Conservation (phyloP, 2,888 invertebrate species). For the Epicampocera succincta region DNA sequence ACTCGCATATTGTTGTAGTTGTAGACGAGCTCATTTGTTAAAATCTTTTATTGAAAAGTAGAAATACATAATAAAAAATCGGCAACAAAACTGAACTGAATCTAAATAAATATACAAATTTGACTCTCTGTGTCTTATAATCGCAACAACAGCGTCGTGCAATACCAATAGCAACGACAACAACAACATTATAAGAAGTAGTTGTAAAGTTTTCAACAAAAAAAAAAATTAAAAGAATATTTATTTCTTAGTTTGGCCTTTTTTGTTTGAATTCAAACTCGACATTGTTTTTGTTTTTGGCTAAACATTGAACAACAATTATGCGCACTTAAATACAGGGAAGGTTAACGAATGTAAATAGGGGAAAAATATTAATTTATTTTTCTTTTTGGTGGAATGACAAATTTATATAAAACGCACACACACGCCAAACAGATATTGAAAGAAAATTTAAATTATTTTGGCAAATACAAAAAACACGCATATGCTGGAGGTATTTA, state of each 20-base stretch:
- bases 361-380: no score
- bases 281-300: conserved; percentile 55
- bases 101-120: conserved; percentile 50
- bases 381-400: no score
- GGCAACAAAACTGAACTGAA: conserved; percentile 45
- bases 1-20: conserved; percentile 12
- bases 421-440: no score
- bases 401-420: no score
- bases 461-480: no score
- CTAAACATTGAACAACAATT: conserved; percentile 66
- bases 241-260: conserved; percentile 34
- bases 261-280: conserved; percentile 26
- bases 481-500: no score
- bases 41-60: conserved; percentile 48
- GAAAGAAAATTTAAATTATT: no score
- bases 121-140: conserved; percentile 49
- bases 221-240: conserved; percentile 33
- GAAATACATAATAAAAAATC: conserved; percentile 35
- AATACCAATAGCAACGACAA: conserved; percentile 26
- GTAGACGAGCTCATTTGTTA: conserved; percentile 56
- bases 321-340: conserved; percentile 37
- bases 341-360: neutral
- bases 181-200: conserved; percentile 6
- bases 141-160: conserved; percentile 32
- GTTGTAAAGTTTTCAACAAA: conserved; percentile 31